Evolutionary conservation across 2,113 vertebrate genomes (phyloP).

Genomic region (Nyctereutes procyonoides): DNA sequence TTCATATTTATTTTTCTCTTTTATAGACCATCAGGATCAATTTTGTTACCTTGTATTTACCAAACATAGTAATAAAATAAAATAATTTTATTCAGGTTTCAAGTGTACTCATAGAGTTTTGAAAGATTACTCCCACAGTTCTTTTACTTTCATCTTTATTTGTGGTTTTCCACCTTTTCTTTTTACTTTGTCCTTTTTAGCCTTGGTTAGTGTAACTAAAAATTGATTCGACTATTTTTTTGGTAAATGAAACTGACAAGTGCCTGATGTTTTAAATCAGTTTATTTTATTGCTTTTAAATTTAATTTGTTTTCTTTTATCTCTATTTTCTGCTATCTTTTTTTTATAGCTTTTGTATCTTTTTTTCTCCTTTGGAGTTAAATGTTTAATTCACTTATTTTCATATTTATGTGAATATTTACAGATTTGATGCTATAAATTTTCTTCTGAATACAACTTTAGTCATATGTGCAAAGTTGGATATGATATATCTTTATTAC

Average conservation of each 20-base stretch:
- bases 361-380: background rate
- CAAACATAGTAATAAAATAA: background rate
- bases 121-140: background rate
- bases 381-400: background rate
- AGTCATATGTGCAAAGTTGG: background rate
- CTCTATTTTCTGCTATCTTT: background rate
- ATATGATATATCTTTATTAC: background rate
- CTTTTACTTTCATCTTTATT: background rate
- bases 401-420: background rate
- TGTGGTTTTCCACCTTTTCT: background rate
- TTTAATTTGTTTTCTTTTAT: background rate
- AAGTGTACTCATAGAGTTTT: background rate
- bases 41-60: background rate
- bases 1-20: constrained; percentile 17
- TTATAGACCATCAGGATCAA: background rate
- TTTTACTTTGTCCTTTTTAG: background rate
- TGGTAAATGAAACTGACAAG: background rate
- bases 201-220: background rate
- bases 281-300: background rate
- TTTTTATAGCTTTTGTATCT: background rate
- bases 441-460: background rate
- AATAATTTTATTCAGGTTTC: background rate
- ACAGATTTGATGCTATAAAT: background rate
- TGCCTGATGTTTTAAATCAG: background rate
- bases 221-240: background rate